These are phyloP conservation scores for Benitochromis conjunctus DNA, from an alignment of 2,113 vertebrate species.

Conservation along the genomic window DNA sequence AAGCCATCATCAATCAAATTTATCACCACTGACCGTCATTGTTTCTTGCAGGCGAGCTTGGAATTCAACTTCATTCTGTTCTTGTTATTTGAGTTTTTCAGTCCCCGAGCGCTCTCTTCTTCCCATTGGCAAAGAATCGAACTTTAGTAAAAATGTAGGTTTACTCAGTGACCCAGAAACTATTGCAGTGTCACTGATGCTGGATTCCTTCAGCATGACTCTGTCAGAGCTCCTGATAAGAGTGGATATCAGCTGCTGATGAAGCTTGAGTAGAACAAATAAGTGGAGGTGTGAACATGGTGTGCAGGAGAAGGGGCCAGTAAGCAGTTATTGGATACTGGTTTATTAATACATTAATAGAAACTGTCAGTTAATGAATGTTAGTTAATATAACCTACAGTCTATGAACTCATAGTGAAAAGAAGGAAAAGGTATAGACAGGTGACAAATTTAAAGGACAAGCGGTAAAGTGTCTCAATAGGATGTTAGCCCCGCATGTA, in stretches of 20 bases:
- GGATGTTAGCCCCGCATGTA: not conserved
- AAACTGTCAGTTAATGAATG: not conserved
- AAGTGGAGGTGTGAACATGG: not conserved
- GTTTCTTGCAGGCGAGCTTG: not conserved
- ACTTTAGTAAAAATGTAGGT: not conserved
- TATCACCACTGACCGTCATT: not conserved
- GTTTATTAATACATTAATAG: not conserved
- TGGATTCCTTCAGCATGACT: conserved; percentile 49
- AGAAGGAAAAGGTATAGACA: not conserved
- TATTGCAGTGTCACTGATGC: not conserved
- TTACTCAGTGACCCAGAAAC: too few relatives aligned
- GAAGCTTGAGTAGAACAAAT: not conserved
- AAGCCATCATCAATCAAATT: not conserved
- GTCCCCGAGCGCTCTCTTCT: not conserved
- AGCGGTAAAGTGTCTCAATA: not conserved
- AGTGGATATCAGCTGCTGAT: not conserved
- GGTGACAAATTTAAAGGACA: not conserved
- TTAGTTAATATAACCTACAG: not conserved
- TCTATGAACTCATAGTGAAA: not conserved
- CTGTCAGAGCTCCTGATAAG: conserved; percentile 16
- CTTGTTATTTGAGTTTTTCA: not conserved
- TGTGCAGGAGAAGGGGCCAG: not conserved
- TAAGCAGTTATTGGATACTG: not conserved
- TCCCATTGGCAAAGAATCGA: not conserved
- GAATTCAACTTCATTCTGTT: not conserved